These are phyloP conservation scores for Paramormyrops kingsleyae DNA, from an alignment of 2,113 vertebrate genomes.

Conservation along the genomic window DNA sequence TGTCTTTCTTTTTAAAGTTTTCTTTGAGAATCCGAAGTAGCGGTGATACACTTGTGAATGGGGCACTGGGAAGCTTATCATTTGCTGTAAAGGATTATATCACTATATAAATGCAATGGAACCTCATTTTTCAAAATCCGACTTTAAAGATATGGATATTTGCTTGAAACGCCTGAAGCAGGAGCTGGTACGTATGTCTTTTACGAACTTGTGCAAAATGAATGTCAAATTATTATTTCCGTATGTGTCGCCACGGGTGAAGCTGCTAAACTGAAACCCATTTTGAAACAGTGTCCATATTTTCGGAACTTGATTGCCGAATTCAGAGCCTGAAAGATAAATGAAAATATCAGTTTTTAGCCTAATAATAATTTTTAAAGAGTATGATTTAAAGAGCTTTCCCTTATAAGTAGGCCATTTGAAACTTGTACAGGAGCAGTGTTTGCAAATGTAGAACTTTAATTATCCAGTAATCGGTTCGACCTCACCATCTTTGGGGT, in stretches of 20 bases:
- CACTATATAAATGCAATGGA: constrained; percentile 38
- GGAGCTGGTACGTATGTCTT: constrained; percentile 54
- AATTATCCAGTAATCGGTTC: neutral
- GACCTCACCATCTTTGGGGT: neutral
- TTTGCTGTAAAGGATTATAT: neutral
- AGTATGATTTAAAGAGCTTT: neutral
- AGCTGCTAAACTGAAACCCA: neutral
- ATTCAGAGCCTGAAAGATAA: neutral
- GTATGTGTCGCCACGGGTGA: neutral
- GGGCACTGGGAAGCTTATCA: neutral
- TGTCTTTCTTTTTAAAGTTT: neutral
- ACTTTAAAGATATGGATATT: constrained; percentile 59
- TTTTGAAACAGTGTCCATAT: neutral
- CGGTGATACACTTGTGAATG: neutral
- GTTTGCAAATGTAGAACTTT: neutral
- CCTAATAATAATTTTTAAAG: neutral
- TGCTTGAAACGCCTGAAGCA: constrained; percentile 64
- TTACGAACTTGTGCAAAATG: too few relatives aligned
- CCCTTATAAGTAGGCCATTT: neutral
- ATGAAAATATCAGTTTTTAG: neutral
- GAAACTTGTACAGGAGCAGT: neutral
- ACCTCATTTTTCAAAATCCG: constrained; percentile 40
- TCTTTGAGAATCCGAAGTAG: neutral
- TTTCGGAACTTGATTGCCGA: neutral
- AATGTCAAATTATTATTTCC: neutral